These are phyloP conservation scores for Anticlea derivata DNA, from an alignment of 2,888 invertebrate genomes.

Conservation along the genomic window DNA sequence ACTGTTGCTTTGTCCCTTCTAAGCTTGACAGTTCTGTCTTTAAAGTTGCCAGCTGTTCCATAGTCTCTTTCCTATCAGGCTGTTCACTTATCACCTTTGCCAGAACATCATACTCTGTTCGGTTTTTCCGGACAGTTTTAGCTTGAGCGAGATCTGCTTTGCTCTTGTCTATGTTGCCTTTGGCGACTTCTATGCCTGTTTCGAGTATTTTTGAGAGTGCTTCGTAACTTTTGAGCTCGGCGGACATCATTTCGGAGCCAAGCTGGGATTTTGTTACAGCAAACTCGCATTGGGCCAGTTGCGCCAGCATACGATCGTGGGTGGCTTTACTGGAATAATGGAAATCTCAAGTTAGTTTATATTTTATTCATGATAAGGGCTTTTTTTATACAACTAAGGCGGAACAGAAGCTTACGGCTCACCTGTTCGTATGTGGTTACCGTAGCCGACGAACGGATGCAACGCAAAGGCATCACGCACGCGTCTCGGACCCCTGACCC, in stretches of 20 bases:
- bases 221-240: conserved; percentile 93
- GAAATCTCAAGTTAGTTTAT: conserved; percentile 1
- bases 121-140: conserved; percentile 93
- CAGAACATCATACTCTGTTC: conserved; percentile 96
- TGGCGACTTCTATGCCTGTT: conserved; percentile 90
- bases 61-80: conserved; percentile 93
- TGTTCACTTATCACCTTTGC: conserved; percentile 96
- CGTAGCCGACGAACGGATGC: too few relatives aligned
- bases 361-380: too few relatives aligned
- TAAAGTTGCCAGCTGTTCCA: conserved; percentile 86
- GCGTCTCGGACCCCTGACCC: too few relatives aligned
- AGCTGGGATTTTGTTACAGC: conserved; percentile 92
- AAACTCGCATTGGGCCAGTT: conserved; percentile 94
- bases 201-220: conserved; percentile 90
- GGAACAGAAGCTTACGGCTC: too few relatives aligned
- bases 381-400: too few relatives aligned
- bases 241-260: conserved; percentile 91
- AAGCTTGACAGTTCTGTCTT: conserved; percentile 89
- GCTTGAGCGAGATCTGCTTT: conserved; percentile 92
- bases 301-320: conserved; percentile 91
- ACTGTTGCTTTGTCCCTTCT: conserved; percentile 87
- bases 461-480: too few relatives aligned
- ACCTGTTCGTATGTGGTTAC: too few relatives aligned
- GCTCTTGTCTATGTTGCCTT: conserved; percentile 91
- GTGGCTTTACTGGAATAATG: conserved; percentile 83